Percentiles rank a stretch among this genome's conserved stretches.
phyloP scores from a whole-genome alignment of 1,140 invertebrate species.

The Idris sp. region DNA sequence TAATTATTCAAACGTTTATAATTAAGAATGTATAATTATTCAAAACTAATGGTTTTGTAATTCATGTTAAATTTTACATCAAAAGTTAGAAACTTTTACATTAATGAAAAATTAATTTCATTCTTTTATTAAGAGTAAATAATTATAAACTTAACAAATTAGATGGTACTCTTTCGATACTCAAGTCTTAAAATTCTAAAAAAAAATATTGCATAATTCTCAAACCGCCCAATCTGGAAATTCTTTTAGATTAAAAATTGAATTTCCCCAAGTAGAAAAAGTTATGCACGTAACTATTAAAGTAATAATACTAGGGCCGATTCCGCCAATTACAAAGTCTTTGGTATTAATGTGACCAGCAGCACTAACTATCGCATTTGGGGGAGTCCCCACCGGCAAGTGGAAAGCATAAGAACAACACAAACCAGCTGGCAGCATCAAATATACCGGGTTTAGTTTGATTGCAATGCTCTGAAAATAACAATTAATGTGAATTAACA shows the following conservation, averaged over 20 bases:
- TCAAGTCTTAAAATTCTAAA: background rate
- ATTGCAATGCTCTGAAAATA: slow-evolving; percentile 78
- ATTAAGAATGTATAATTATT: too few relatives aligned
- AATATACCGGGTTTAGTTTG: slow-evolving; percentile 82
- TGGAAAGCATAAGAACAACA: slow-evolving; percentile 82
- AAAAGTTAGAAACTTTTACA: too few relatives aligned
- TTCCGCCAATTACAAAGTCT: slow-evolving; percentile 88
- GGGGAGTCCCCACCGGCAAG: slow-evolving; percentile 91
- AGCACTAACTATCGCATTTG: slow-evolving; percentile 95
- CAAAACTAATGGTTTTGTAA: too few relatives aligned
- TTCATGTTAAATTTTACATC: too few relatives aligned
- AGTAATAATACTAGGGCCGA: slow-evolving; percentile 87
- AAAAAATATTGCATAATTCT: too few relatives aligned
- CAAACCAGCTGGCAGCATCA: slow-evolving; percentile 84
- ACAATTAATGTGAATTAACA: too few relatives aligned
- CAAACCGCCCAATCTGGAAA: slow-evolving; percentile 78
- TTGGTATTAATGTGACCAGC: slow-evolving; percentile 86
- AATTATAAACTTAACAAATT: too few relatives aligned
- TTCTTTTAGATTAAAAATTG: slow-evolving; percentile 79
- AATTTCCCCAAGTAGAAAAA: slow-evolving; percentile 83
- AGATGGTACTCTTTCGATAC: slow-evolving; percentile 2
- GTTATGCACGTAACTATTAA: slow-evolving; percentile 83
- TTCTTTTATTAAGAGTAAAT: too few relatives aligned
- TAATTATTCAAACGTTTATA: too few relatives aligned
- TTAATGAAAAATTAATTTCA: too few relatives aligned